phyloP scores from a whole-genome alignment of 2,797 vertebrate species.

The Parauchenoglanis punctatus region DNA sequence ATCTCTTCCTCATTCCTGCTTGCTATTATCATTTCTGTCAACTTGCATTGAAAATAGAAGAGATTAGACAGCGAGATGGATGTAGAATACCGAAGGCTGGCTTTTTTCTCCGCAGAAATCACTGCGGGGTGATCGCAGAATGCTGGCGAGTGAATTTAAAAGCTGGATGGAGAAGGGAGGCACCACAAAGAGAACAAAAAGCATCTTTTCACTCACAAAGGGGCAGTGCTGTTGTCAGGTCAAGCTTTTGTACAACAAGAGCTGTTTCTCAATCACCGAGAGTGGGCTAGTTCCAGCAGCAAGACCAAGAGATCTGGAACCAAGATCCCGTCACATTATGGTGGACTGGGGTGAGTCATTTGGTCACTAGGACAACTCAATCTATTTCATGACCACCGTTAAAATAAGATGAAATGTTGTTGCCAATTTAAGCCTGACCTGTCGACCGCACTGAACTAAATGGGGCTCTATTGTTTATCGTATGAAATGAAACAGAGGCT shows the following conservation, averaged over 20 bases:
- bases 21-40: conserved; percentile 48
- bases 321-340: no score
- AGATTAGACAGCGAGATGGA: conserved; percentile 19
- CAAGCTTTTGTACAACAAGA: conserved; percentile 1
- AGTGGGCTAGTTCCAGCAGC: background rate
- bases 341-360: background rate
- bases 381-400: background rate
- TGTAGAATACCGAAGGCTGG: conserved; percentile 41
- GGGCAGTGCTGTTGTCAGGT: background rate
- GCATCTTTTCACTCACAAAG: background rate
- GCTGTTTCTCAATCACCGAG: background rate
- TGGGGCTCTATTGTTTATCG: background rate
- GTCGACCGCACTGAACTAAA: background rate
- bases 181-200: background rate
- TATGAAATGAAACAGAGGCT: background rate
- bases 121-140: conserved; percentile 36
- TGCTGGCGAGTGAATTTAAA: conserved; percentile 43
- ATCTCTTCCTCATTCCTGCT: conserved; percentile 63
- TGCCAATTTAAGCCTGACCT: background rate
- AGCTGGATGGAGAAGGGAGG: conserved; percentile 10
- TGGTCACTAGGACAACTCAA: background rate
- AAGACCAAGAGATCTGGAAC: background rate
- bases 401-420: background rate
- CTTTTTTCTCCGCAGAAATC: conserved; percentile 15
- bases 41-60: conserved; percentile 24